A percentile compares a stretch with the other conserved stretches of the same genome.
phyloP scores from a whole-genome alignment of 2,797 vertebrate species.

The Alca torda region DNA sequence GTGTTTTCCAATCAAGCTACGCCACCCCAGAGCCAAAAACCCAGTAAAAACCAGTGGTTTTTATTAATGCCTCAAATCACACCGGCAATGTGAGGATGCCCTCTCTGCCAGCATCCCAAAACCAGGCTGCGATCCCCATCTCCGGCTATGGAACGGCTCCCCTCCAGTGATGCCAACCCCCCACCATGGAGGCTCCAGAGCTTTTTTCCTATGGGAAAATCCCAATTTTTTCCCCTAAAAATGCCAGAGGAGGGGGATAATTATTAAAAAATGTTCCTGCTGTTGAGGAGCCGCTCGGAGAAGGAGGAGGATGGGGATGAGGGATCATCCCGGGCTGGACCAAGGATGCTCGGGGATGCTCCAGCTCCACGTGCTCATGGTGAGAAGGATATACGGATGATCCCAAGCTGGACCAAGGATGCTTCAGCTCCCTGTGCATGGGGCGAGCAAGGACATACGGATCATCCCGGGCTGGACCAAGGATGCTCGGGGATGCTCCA shows the following conservation, averaged over 20 bases:
- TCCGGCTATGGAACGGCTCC: not conserved
- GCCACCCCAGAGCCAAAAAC: not conserved
- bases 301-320: not conserved
- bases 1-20: not conserved
- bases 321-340: not conserved
- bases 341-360: no score
- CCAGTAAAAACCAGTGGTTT: not conserved
- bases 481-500: not conserved
- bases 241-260: not conserved
- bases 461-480: not conserved
- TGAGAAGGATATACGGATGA: no score
- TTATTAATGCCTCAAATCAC: rapidly evolving
- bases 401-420: not conserved
- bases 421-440: not conserved
- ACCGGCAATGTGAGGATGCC: no score
- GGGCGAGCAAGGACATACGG: no score
- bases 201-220: not conserved
- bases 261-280: not conserved
- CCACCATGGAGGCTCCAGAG: not conserved
- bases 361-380: no score
- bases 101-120: not conserved
- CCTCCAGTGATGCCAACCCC: rapidly evolving
- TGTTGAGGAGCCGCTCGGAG: not conserved
- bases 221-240: not conserved
- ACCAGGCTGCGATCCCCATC: not conserved